phyloP scores from a whole-genome alignment of 2,797 vertebrate species.

The Lagorchestes hirsutus region DNA sequence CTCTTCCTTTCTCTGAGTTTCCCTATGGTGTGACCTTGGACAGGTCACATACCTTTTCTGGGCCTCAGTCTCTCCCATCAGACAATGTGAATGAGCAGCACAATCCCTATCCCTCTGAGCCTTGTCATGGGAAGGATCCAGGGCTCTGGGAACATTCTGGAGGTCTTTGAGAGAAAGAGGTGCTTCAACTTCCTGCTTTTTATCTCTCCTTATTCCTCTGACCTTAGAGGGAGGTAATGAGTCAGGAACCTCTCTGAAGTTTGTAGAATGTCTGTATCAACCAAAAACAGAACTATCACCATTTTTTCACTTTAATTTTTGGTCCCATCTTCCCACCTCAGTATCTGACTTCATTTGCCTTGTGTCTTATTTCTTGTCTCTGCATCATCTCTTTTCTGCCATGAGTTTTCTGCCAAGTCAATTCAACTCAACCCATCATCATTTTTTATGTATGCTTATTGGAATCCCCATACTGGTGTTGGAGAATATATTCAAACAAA shows the following conservation, averaged over 20 bases:
- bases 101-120: not conserved
- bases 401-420: not conserved
- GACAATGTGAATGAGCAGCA: not conserved
- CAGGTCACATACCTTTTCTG: not conserved
- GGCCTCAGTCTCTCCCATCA: not conserved
- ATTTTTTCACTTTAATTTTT: slow-evolving; percentile 32
- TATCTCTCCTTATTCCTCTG: not conserved
- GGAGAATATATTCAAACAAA: not conserved
- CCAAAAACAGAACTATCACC: not conserved
- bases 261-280: not conserved
- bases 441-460: not conserved
- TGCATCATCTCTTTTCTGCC: not conserved
- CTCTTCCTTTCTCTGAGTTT: not conserved
- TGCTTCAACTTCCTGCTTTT: not conserved
- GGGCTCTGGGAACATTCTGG: not conserved
- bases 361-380: not conserved
- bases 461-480: not conserved
- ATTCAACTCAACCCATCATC: not conserved
- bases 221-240: not conserved
- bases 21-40: not conserved
- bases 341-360: not conserved
- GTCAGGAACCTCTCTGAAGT: too few relatives aligned
- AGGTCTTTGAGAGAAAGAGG: not conserved
- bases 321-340: not conserved
- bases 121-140: not conserved